A percentile compares a stretch with the other conserved stretches of the same genome.
Conservation (phyloP, 2,888 invertebrate genomes). For the Heliconius erato region DNA sequence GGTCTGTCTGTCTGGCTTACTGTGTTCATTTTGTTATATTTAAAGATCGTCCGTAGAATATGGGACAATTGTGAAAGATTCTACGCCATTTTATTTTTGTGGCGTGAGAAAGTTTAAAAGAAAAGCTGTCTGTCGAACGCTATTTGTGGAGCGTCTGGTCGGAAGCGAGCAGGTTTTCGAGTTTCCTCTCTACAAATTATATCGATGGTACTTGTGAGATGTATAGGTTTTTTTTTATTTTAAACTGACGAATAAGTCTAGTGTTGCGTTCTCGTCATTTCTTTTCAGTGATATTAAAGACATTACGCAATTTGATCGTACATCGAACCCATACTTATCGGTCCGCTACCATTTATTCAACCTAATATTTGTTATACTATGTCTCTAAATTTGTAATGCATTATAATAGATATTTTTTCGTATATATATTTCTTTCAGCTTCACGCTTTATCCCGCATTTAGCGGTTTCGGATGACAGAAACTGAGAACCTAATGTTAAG, state of each 20-base stretch:
- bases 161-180: slow-evolving; percentile 45
- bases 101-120: slow-evolving; percentile 44
- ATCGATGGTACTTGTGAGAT: not conserved
- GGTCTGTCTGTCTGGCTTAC: slow-evolving; percentile 19
- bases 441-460: too few species aligned
- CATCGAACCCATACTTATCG: too few species aligned
- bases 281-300: not conserved
- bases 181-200: slow-evolving; percentile 28
- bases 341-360: too few species aligned
- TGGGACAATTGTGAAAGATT: slow-evolving; percentile 47
- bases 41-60: slow-evolving; percentile 36
- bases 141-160: slow-evolving; percentile 47
- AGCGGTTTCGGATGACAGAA: too few species aligned
- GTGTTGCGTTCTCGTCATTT: not conserved
- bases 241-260: not conserved
- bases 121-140: slow-evolving; percentile 43
- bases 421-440: too few species aligned
- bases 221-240: not conserved
- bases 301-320: not conserved
- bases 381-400: too few species aligned
- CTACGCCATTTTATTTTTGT: slow-evolving; percentile 34
- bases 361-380: too few species aligned
- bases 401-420: too few species aligned
- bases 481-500: too few species aligned
- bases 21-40: slow-evolving; percentile 34